phyloP scores from a whole-genome alignment of 2,113 vertebrate genomes.

The Poecile atricapillus region DNA sequence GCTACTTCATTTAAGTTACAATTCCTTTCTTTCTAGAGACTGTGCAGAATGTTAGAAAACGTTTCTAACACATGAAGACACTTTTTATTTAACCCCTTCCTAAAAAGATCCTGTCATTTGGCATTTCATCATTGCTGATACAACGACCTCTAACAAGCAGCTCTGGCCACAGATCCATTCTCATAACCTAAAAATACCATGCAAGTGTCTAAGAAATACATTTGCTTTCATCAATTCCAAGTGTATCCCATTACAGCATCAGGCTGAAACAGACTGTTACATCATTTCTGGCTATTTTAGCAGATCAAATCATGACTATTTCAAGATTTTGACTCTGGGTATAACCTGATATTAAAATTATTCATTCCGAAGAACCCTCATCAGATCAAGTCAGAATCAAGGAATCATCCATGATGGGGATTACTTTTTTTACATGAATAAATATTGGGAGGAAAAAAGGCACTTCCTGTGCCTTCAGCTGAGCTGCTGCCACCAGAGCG shows the following conservation, averaged over 20 bases:
- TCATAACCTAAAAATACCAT: constrained; percentile 5
- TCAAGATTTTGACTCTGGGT: background rate
- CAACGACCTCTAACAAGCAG: background rate
- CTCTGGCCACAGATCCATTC: background rate
- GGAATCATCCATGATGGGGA: background rate
- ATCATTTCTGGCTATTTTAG: background rate
- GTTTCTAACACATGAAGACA: background rate
- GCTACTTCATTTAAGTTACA: too few relatives aligned
- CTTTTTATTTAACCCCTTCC: background rate
- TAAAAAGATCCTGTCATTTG: background rate
- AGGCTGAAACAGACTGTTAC: background rate
- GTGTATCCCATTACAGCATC: background rate
- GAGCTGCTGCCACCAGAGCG: background rate
- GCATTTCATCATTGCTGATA: background rate
- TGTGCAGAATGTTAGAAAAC: background rate
- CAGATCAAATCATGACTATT: constrained; percentile 28
- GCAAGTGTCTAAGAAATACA: background rate
- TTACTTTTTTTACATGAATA: background rate
- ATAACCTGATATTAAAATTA: background rate
- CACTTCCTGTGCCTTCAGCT: too few relatives aligned
- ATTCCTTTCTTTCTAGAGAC: background rate
- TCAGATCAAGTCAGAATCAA: background rate
- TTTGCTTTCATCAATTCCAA: background rate
- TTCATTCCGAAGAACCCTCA: background rate
- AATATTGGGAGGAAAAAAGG: background rate